Percentiles rank a stretch among this genome's conserved stretches.
phyloP scores from a whole-genome alignment of 2,888 invertebrate species.

The Lepetodrilus schrolli region DNA sequence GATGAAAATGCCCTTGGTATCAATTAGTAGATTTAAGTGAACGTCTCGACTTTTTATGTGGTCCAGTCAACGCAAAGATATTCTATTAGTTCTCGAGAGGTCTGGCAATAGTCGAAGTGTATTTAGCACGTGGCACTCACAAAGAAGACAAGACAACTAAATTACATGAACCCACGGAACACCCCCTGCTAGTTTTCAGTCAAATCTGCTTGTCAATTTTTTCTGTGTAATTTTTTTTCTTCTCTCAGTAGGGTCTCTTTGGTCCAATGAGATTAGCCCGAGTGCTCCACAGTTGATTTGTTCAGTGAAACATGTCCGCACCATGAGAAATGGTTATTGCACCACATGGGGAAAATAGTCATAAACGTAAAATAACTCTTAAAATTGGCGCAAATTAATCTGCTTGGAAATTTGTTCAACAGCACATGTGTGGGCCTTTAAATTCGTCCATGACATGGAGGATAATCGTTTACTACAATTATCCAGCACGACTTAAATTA shows the following conservation, averaged over 20 bases:
- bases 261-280: background rate
- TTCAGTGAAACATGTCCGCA: background rate
- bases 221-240: background rate
- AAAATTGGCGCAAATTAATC: too few relatives aligned
- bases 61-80: too few relatives aligned
- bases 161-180: background rate
- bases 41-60: too few relatives aligned
- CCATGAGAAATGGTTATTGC: background rate
- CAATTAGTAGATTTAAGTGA: conserved; percentile 9
- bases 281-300: background rate
- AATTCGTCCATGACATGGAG: too few relatives aligned
- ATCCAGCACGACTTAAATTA: too few relatives aligned
- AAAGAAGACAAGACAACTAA: background rate
- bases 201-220: conserved; percentile 19
- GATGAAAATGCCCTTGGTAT: conserved; percentile 13
- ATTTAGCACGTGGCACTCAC: too few relatives aligned
- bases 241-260: background rate
- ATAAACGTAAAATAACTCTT: background rate
- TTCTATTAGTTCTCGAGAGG: too few relatives aligned
- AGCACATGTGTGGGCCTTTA: too few relatives aligned
- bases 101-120: too few relatives aligned
- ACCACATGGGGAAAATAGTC: background rate
- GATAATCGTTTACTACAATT: too few relatives aligned
- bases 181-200: background rate
- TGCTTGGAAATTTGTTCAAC: too few relatives aligned